Base-by-base conservation (phyloP, 2,113 vertebrate species). In the Tragelaphus strepsiceros region DNA sequence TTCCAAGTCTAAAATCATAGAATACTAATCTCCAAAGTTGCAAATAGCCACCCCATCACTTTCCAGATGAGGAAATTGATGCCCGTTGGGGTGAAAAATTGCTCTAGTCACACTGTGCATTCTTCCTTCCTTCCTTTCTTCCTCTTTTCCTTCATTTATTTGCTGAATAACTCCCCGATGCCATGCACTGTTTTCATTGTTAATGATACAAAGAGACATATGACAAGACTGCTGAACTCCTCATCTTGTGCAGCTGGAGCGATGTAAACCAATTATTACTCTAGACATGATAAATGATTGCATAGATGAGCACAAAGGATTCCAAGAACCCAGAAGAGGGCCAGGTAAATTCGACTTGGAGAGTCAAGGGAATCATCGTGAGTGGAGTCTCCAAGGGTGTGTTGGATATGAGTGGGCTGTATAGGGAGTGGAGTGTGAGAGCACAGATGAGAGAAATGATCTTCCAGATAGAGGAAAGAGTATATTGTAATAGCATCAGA, bases 1-100 rank as follows among this genome's bases (percentile, higher is more conserved):
- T 88, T 93, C 39, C 39, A 93, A 97, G 61, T 61, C 53, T 95
- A 91, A 39, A 91, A 88, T 95, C 58, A 71, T 49, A 93, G 62
- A 91, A 43, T 35, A 62, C 21, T 77, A n/a, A 53, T 84, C 49
- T 94, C 53, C 64, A 46, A 54, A 96, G 92, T 54, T 92, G 26
- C 35, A 96, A 64, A 85, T 74, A 96, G 53, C 67, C 51, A 71
- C 9, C 10, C 22, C 21, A 71, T 96, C 43, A 64, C 58, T 77
- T 94, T 93, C 4, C 54, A 87, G 58, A 86, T 91, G 78, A 89
- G 35, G 71, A 95, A 83, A 80, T 39, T 80, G 78, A 83, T n/a
- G 26, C n/a, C 62, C 5, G 4, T 32, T 78, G 35, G n/a, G 28
- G 54, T 64, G 32, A 93, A 91, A 81, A 64, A 24, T 26, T 88